Evolutionary conservation across 2,797 vertebrate genomes (phyloP).

Genomic region (Notolepis coatsorum): DNA sequence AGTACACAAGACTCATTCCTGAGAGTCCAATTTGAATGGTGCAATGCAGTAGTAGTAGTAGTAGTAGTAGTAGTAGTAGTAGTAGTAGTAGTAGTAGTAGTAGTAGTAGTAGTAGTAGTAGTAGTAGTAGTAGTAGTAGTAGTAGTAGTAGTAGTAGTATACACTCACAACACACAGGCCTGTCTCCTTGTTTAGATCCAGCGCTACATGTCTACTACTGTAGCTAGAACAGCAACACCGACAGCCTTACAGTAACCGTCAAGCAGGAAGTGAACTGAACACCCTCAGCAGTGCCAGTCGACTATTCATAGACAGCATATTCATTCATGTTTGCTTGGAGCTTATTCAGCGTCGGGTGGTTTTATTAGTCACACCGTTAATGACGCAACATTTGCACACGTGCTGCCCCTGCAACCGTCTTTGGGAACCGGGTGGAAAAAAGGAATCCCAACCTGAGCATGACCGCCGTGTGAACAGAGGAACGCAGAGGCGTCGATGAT

Average conservation of each 20-base stretch:
- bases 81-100: no score
- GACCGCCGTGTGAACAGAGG: no score
- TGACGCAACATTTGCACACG: no score
- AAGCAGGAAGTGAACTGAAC: not conserved
- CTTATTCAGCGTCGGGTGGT: not conserved
- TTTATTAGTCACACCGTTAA: not conserved
- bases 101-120: no score
- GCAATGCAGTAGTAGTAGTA: not conserved
- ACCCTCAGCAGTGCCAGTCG: not conserved
- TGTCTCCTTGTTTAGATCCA: slow-evolving; percentile 1
- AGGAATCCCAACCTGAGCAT: no score
- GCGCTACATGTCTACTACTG: slow-evolving; percentile 1
- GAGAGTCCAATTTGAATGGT: slow-evolving; percentile 15
- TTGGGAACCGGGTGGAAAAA: not conserved
- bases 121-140: no score
- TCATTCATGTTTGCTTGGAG: not conserved
- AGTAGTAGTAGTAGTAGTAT: no score
- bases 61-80: no score
- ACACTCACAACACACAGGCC: not conserved
- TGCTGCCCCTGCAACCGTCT: no score
- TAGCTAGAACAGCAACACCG: not conserved
- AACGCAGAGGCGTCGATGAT: no score
- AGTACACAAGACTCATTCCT: not conserved
- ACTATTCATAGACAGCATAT: slow-evolving; percentile 3
- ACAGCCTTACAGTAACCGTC: not conserved